Percentiles rank a stretch among this genome's conserved stretches.
Evolutionary conservation across 1,140 invertebrate species (phyloP).

Genomic region (Drosophila grimshawi): DNA sequence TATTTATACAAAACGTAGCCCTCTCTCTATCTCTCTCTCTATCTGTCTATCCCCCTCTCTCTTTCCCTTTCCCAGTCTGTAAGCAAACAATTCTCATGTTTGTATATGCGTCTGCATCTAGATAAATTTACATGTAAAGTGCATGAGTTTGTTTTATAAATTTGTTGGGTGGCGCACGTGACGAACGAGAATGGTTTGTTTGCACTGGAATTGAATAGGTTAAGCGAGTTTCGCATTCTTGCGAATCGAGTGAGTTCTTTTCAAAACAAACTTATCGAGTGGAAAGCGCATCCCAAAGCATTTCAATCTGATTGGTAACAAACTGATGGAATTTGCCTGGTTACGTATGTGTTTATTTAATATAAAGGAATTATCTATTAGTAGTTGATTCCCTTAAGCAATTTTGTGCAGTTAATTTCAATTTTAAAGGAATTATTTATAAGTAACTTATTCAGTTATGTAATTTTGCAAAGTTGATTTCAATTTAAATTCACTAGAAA

Average conservation of each 20-base stretch:
- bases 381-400: not conserved
- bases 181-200: not conserved
- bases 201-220: constrained; percentile 9
- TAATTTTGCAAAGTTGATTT: no score
- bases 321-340: no score
- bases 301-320: not conserved
- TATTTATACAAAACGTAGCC: constrained; percentile 68
- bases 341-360: not conserved
- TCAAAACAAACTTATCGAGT: constrained; percentile 22
- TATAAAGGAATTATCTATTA: not conserved
- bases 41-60: constrained; percentile 6
- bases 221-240: constrained; percentile 3
- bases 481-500: no score
- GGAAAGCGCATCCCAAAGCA: not conserved
- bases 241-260: constrained; percentile 25
- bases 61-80: not conserved
- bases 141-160: constrained; percentile 38
- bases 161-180: constrained; percentile 19
- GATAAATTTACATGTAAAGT: constrained; percentile 64
- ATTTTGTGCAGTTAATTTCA: no score
- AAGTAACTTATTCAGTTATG: no score
- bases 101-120: constrained; percentile 34
- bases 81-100: constrained; percentile 36
- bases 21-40: not conserved
- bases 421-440: no score